Evolutionary conservation across 1,140 invertebrate genomes (phyloP), one percentile per base, ranked within the genome.

Genomic region (Tetramorium parvispinum): DNA sequence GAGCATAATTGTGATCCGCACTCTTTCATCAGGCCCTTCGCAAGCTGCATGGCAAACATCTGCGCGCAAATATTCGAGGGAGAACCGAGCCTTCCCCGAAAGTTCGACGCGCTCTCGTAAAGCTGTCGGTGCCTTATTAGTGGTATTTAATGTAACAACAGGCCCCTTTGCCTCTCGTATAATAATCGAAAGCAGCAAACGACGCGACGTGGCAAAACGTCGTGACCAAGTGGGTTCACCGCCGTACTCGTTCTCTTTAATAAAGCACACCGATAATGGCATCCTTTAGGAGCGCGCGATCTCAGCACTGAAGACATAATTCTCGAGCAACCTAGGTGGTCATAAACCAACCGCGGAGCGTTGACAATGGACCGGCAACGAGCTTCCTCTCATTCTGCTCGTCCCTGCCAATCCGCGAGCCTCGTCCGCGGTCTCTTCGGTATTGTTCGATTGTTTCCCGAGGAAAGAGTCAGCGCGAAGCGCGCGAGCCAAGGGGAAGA

Each of bases 371-470:
- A 71, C 16, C 43, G 40, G 51, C 87, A 66, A 88, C 13, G 68
- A 82, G 71, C 86, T 77, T 65, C 65, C 87, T 49, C 61, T 49
- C 75, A 21, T 55, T 18, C 61, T 27, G 13, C 18, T 43, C 43
- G 11, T n/a, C 46, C 55, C n/a, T 18, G 46, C 27, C 51, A 10
- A 55, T 6, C 21, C 21, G 53, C 21, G 53, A 11, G 10, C n/a
- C 32, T n/a, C 43, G 11, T 61, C n/a, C 27, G 53, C 16, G 24
- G 53, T 18, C 51, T 37, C 27, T 77, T 57, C 75, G 40, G 82
- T 43, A 61, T 88, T 88, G 87, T 89, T 78, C 79, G 86, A 88
- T 88, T 87, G 71, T 88, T 85, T 75, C 40, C 46, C 53, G 76
- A 49, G 27, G 24, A 59, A 79, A 75, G 70, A 68, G 46, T 27